phyloP scores from a whole-genome alignment of 1,140 invertebrate genomes.

The Caenorhabditis latens region DNA sequence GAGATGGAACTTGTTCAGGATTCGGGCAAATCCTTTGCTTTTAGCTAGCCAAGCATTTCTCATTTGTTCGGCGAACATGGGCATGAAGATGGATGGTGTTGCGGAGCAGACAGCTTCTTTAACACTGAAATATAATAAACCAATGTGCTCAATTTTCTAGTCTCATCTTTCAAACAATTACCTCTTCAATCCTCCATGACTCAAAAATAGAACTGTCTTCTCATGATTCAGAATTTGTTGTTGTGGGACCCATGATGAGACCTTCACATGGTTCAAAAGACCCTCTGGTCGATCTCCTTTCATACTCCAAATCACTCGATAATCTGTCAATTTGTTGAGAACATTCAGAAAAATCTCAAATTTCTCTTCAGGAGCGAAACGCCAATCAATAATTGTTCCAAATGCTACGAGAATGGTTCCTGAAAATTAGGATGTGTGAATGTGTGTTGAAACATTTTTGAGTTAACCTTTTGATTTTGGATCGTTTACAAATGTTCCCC shows the following conservation, averaged over 20 bases:
- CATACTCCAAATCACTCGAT: conserved; percentile 53
- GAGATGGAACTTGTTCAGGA: conserved; percentile 56
- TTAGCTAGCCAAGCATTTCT: conserved; percentile 41
- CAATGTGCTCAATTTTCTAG: not conserved
- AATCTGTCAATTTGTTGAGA: conserved; percentile 48
- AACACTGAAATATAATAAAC: conserved; percentile 56
- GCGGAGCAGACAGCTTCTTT: conserved; percentile 59
- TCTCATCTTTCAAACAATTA: not conserved
- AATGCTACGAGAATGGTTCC: conserved; percentile 55
- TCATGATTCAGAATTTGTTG: conserved; percentile 54
- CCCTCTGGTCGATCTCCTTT: conserved; percentile 22
- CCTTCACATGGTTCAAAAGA: conserved; percentile 41
- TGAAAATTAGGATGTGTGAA: not conserved
- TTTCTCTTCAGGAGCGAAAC: conserved; percentile 13
- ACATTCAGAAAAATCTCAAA: conserved; percentile 47
- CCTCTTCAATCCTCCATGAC: conserved; percentile 64
- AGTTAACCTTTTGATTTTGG: conserved; percentile 3
- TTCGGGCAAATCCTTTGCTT: conserved; percentile 52
- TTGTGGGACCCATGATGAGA: conserved; percentile 59
- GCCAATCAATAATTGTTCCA: conserved; percentile 45
- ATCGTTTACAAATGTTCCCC: conserved; percentile 10
- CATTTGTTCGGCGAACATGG: conserved; percentile 55
- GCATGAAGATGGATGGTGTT: conserved; percentile 55
- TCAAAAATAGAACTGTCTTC: conserved; percentile 59
- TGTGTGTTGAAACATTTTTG: not conserved